A percentile compares a stretch with the other conserved stretches of the same genome.
These are phyloP conservation scores for Drosophila kuntzei DNA, from an alignment of 2,888 invertebrate genomes.

Conservation along the genomic window DNA sequence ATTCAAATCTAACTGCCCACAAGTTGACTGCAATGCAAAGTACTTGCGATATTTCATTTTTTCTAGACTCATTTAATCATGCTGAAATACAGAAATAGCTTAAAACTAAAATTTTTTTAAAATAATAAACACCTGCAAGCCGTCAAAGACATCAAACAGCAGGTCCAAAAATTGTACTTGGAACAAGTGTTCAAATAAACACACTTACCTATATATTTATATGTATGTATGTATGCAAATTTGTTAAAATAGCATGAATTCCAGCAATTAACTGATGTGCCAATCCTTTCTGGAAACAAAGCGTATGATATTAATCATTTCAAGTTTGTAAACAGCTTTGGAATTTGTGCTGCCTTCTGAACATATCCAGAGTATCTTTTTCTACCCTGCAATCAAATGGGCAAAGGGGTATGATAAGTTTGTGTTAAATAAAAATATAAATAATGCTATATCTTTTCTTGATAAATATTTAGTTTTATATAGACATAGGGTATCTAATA, in stretches of 20 bases:
- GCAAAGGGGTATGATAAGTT: neutral
- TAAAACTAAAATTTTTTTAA: slow-evolving; percentile 22
- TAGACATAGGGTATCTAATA: neutral
- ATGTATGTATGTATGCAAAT: neutral
- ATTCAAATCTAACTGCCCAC: slow-evolving; percentile 53
- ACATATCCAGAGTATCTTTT: neutral
- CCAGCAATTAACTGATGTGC: slow-evolving; percentile 10
- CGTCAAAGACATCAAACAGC: slow-evolving; percentile 30
- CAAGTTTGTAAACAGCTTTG: slow-evolving; percentile 17
- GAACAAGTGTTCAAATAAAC: slow-evolving; percentile 22
- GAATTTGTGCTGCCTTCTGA: neutral
- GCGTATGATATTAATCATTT: slow-evolving; percentile 22
- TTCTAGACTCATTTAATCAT: slow-evolving; percentile 15
- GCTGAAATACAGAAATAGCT: slow-evolving; percentile 27
- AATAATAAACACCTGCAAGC: slow-evolving; percentile 49
- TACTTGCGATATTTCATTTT: neutral
- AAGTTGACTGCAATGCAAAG: neutral
- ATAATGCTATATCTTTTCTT: neutral
- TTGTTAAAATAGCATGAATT: slow-evolving; percentile 14
- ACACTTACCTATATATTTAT: neutral
- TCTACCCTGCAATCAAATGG: neutral
- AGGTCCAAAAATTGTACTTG: slow-evolving; percentile 20
- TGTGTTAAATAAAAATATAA: no score
- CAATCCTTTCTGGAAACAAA: slow-evolving; percentile 30
- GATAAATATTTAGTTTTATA: neutral